phyloP scores from a whole-genome alignment of 2,888 invertebrate genomes.

The Phortica okadai region DNA sequence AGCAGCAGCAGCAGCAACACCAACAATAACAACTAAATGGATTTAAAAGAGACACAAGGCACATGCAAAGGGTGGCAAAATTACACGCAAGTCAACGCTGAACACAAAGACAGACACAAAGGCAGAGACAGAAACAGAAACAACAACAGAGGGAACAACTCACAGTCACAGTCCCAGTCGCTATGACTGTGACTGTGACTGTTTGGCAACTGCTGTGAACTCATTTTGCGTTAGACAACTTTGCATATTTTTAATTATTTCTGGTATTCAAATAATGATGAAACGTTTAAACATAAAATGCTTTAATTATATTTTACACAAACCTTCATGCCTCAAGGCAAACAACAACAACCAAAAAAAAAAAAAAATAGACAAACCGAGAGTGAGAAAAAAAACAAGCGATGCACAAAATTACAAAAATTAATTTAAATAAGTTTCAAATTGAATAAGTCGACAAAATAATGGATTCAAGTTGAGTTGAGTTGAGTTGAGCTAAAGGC shows the following conservation, averaged over 20 bases:
- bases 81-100: too few relatives aligned
- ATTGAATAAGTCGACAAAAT: constrained; percentile 18
- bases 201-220: neutral
- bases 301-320: constrained; percentile 16
- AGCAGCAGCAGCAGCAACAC: neutral
- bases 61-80: neutral
- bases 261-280: constrained; percentile 31
- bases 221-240: constrained; percentile 20
- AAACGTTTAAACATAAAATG: constrained; percentile 23
- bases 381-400: neutral
- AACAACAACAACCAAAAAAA: neutral
- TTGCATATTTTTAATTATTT: constrained; percentile 33
- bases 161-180: neutral
- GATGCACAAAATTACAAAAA: constrained; percentile 11
- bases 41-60: neutral
- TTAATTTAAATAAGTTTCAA: constrained; percentile 17
- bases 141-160: neutral
- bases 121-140: neutral
- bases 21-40: neutral
- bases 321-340: neutral
- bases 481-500: neutral
- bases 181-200: neutral
- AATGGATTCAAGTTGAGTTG: neutral
- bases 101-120: too few relatives aligned
- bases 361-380: neutral